Conservation (phyloP, 2,888 invertebrate species). For the Callinectes sapidus region DNA sequence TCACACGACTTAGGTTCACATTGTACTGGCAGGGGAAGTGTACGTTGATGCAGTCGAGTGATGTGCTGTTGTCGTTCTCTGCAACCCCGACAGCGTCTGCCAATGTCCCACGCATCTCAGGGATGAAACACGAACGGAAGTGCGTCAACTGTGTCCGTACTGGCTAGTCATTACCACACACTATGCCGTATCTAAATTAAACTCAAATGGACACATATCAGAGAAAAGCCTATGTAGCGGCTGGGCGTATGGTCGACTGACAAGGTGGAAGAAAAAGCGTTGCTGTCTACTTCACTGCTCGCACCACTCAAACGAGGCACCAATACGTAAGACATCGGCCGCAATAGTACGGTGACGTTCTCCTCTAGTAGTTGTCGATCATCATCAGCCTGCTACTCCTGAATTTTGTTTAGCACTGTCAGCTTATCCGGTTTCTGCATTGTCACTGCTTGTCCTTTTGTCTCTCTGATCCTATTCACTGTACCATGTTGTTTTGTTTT, state of each 20-base stretch:
- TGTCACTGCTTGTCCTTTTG: too few relatives aligned
- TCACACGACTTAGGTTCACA: background rate
- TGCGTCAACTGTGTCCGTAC: background rate
- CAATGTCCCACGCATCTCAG: slow-evolving; percentile 2
- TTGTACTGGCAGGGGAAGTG: background rate
- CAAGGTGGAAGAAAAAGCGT: too few relatives aligned
- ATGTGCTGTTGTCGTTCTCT: background rate
- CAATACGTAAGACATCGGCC: too few relatives aligned
- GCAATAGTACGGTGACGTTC: too few relatives aligned
- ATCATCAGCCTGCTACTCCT: too few relatives aligned
- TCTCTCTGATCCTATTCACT: too few relatives aligned
- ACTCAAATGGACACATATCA: background rate
- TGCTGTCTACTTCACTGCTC: too few relatives aligned
- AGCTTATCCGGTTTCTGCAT: too few relatives aligned
- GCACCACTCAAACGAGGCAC: too few relatives aligned
- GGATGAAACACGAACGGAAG: background rate
- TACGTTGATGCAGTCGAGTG: background rate
- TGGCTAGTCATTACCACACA: background rate
- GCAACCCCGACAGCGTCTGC: background rate
- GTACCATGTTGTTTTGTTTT: too few relatives aligned
- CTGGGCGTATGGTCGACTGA: background rate
- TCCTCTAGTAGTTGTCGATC: too few relatives aligned
- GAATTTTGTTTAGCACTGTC: too few relatives aligned
- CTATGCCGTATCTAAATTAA: slow-evolving; percentile 15
- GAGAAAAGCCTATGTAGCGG: background rate